phyloP scores from a whole-genome alignment of 2,888 invertebrate species.

The Drosophila meridionalis region DNA sequence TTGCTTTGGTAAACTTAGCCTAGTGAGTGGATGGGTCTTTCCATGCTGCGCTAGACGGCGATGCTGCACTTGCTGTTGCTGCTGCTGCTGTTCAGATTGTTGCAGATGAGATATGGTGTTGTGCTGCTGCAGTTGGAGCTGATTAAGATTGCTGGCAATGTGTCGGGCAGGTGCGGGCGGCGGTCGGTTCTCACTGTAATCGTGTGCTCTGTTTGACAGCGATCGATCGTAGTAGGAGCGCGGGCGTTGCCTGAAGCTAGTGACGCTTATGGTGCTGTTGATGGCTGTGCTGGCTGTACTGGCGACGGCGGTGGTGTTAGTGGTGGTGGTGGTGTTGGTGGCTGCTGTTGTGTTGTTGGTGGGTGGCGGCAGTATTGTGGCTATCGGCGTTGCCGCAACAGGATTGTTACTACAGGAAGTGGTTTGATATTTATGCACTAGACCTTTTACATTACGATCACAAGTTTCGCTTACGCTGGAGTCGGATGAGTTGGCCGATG shows the following conservation, averaged over 20 bases:
- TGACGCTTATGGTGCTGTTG: slow-evolving; percentile 37
- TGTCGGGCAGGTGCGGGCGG: slow-evolving; percentile 85
- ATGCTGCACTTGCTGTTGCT: slow-evolving; percentile 85
- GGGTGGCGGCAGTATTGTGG: slow-evolving; percentile 56
- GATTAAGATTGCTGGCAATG: slow-evolving; percentile 41
- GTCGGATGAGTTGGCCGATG: slow-evolving; percentile 71
- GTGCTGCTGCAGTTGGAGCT: slow-evolving; percentile 53
- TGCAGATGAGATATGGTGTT: slow-evolving; percentile 52
- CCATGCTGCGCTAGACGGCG: slow-evolving; percentile 95
- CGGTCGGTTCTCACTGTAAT: slow-evolving; percentile 83
- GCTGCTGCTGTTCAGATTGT: slow-evolving; percentile 52
- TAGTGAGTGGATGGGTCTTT: slow-evolving; percentile 95
- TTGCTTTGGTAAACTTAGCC: slow-evolving; percentile 92
- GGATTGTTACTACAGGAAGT: slow-evolving; percentile 77
- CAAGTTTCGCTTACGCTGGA: slow-evolving; percentile 85
- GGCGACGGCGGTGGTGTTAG: neutral
- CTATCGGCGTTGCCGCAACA: slow-evolving; percentile 55
- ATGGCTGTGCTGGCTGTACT: slow-evolving; percentile 24
- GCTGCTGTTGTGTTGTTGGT: slow-evolving; percentile 28
- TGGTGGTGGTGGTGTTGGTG: neutral
- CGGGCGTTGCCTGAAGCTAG: slow-evolving; percentile 78
- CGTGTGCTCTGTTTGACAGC: slow-evolving; percentile 77
- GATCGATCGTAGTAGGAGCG: slow-evolving; percentile 84
- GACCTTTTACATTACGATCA: slow-evolving; percentile 89
- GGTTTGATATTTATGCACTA: slow-evolving; percentile 91